phyloP scores from a whole-genome alignment of 2,113 vertebrate genomes.

The Chloropsis cyanopogon region DNA sequence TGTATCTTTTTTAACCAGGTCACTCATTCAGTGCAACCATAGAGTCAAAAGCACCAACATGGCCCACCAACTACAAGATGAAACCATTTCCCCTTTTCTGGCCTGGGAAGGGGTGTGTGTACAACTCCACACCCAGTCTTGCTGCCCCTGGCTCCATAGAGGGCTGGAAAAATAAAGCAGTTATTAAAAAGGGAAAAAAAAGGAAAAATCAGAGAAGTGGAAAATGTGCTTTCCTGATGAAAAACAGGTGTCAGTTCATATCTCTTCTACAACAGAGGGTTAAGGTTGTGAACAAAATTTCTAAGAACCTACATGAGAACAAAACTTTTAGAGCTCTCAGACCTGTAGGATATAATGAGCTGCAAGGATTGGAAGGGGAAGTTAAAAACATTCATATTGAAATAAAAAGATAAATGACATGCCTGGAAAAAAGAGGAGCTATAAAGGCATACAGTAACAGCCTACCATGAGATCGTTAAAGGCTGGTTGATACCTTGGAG shows the following conservation, averaged over 20 bases:
- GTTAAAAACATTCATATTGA: background rate
- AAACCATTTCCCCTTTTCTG: background rate
- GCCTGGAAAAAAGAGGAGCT: background rate
- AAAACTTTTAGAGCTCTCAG: background rate
- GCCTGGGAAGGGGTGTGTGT: background rate
- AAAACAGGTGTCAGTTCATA: background rate
- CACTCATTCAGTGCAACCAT: background rate
- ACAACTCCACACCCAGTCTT: background rate
- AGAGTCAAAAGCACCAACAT: background rate
- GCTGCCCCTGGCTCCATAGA: background rate
- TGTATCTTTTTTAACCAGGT: background rate
- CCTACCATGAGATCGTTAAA: background rate
- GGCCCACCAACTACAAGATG: background rate
- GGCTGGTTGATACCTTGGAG: background rate
- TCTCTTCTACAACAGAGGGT: background rate
- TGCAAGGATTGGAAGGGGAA: background rate
- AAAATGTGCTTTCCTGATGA: background rate
- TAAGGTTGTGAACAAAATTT: background rate
- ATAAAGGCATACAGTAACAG: background rate
- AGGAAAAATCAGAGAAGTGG: too few relatives aligned
- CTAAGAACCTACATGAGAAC: background rate
- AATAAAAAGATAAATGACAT: slow-evolving; percentile 1
- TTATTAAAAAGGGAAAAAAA: background rate
- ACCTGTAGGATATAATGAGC: background rate
- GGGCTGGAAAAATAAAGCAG: background rate